Conservation (phyloP, 2,113 vertebrate species). For the Prunella himalayana region DNA sequence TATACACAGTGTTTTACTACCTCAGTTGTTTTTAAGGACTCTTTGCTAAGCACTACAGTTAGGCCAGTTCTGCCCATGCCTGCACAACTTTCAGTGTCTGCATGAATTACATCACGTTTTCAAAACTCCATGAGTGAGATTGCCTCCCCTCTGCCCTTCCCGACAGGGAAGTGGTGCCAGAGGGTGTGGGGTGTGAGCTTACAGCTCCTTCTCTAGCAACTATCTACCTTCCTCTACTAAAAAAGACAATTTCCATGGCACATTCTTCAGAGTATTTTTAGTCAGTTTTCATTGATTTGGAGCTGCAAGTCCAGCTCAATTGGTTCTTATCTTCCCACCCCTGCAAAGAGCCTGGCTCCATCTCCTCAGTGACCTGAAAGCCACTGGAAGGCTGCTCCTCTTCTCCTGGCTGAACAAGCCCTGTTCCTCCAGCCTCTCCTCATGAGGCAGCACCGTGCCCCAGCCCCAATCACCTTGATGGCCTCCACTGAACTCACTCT, state of each 20-base stretch:
- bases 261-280: background rate
- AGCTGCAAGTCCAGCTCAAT: background rate
- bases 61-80: background rate
- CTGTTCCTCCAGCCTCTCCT: background rate
- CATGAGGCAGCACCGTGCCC: background rate
- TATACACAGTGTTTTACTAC: background rate
- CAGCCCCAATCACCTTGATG: background rate
- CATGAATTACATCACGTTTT: background rate
- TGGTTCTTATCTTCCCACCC: background rate
- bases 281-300: background rate
- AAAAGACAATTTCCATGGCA: background rate
- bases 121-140: background rate
- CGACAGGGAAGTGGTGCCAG: rapidly evolving
- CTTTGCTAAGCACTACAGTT: background rate
- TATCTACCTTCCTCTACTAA: background rate
- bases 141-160: background rate
- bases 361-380: background rate
- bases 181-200: background rate
- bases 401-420: background rate
- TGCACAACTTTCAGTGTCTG: background rate
- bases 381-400: background rate
- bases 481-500: background rate
- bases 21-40: background rate
- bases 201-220: background rate
- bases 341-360: background rate